Base-by-base conservation (phyloP, 2,888 invertebrate genomes). In the Tridacna crocea region DNA sequence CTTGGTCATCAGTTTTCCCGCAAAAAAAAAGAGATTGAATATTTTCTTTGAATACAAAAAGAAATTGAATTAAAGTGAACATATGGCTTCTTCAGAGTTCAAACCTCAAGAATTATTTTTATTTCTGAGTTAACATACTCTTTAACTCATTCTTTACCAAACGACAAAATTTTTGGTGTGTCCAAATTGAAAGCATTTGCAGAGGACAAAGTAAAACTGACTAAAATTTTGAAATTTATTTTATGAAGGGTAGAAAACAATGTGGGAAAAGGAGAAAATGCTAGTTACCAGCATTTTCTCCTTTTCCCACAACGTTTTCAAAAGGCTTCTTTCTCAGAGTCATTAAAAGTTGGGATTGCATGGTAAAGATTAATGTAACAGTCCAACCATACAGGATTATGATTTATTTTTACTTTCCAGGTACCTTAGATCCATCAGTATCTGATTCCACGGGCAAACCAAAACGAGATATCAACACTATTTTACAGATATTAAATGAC, bases 401-500 rank as follows among this genome's bases (percentile, higher is more conserved):
- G 36, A n/a, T n/a, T 13, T 51, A 51, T 51, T 26, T 76, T 36
- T 24, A 0, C n/a, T 0, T 87, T 88, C 1, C 88, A 93, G 98
- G 98, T 76, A 98, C 98, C 24, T 94, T 98, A 76, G 98, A 98
- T 95, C 98, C 98, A 75, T 97, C 98, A 66, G 95, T 98, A 72
- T 98, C 98, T 95, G 98, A 98, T 95, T 96, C 96, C 91, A 97
- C 97, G 92, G 98, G 98, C 17, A 96, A 98, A 90, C 98, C 98
- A 73, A 97, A 98, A 93, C 96, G 98, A 85, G 98, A 98, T 95
- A 98, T 98, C 92, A 98, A 97, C 80, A 99, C 98, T 68, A 98
- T 99, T 88, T 98, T 98, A 89, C 98, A 99, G 95, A 98, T 99
- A 94, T 95, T 99, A 89, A 98, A 98, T 95, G 99, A 98, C 95